phyloP scores from a whole-genome alignment of 2,113 vertebrate species.

The Indri indri region DNA sequence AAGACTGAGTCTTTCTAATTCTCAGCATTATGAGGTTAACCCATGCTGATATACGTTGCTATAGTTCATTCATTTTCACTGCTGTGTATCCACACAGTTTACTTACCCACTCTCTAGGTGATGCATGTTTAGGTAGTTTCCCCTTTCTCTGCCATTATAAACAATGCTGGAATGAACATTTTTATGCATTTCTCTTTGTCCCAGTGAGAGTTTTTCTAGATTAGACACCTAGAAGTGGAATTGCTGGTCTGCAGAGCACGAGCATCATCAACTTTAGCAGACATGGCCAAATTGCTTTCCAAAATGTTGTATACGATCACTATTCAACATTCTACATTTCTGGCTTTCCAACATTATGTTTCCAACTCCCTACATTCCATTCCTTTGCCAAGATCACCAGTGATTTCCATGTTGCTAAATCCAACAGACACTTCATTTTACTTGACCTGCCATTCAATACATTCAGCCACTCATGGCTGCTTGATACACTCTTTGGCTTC shows the following conservation, averaged over 20 bases:
- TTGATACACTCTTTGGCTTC: neutral
- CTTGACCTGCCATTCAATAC: neutral
- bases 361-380: neutral
- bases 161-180: neutral
- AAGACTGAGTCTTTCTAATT: neutral
- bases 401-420: neutral
- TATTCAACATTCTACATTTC: neutral
- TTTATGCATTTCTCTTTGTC: neutral
- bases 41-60: neutral
- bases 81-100: neutral
- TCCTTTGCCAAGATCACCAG: conserved; percentile 10
- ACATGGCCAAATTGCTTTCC: neutral
- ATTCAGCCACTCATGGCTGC: neutral
- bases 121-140: neutral
- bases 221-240: neutral
- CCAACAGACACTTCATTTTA: neutral
- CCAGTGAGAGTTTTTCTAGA: neutral
- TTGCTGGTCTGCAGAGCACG: neutral
- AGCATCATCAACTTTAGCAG: neutral
- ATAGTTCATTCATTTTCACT: neutral
- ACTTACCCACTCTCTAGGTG: neutral
- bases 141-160: neutral
- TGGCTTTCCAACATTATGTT: neutral
- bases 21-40: conserved; percentile 19
- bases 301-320: conserved; percentile 26